Evolutionary conservation across 2,797 vertebrate species (phyloP).

Genomic region (Avahi laniger): DNA sequence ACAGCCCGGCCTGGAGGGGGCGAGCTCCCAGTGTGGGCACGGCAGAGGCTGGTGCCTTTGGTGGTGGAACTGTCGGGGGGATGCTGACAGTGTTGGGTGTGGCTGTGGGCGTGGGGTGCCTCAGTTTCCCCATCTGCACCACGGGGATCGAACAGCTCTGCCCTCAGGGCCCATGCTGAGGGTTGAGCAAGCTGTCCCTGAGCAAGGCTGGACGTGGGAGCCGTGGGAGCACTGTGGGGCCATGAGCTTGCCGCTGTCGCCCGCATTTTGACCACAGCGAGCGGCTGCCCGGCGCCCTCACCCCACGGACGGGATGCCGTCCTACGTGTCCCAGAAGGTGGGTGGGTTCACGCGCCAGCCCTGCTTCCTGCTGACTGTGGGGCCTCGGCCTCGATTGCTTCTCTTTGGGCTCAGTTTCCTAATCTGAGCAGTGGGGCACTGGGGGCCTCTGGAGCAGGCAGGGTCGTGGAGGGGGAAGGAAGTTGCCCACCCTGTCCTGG

Average conservation of each 20-base stretch:
- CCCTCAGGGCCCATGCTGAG: neutral
- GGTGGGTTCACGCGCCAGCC: too few relatives aligned
- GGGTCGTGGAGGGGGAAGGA: neutral
- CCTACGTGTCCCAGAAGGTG: neutral
- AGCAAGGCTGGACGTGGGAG: neutral
- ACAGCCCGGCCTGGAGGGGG: neutral
- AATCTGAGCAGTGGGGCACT: neutral
- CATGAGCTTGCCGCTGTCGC: too few relatives aligned
- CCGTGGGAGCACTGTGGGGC: too few relatives aligned
- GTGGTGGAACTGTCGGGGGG: neutral
- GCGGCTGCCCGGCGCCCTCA: neutral
- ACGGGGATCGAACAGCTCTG: neutral
- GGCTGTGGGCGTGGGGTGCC: neutral
- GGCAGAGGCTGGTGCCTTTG: neutral
- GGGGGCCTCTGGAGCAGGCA: neutral
- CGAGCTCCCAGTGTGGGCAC: neutral
- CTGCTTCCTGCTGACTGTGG: neutral
- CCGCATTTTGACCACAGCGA: neutral
- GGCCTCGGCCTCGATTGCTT: neutral
- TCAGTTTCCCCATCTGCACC: neutral
- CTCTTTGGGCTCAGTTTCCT: neutral
- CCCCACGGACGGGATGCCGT: neutral
- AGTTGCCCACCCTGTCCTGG: neutral
- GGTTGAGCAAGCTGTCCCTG: neutral
- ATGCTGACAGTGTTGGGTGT: neutral